These are phyloP conservation scores for Mesitornis unicolor DNA, from an alignment of 2,113 vertebrate genomes.

Conservation along the genomic window DNA sequence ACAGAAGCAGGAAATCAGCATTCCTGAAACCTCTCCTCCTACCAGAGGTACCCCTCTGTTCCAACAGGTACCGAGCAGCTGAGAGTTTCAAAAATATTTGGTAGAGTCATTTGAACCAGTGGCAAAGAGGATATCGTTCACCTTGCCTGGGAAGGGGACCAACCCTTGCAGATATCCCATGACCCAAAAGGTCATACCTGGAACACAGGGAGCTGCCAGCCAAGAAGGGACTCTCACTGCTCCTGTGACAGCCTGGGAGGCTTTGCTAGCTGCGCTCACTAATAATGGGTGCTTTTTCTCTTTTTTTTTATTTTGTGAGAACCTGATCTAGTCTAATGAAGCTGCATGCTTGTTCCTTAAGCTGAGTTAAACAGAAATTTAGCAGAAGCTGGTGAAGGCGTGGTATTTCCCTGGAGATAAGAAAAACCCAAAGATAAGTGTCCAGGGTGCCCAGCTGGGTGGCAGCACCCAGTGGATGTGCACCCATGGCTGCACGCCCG, in stretches of 20 bases:
- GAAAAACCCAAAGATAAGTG: too few relatives aligned
- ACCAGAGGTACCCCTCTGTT: background rate
- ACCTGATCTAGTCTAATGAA: background rate
- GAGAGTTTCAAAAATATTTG: background rate
- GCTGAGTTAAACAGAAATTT: background rate
- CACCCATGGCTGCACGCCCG: accelerated
- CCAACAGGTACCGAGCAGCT: background rate
- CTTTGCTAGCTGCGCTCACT: background rate
- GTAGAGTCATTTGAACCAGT: background rate
- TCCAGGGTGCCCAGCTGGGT: accelerated
- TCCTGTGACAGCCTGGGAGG: accelerated
- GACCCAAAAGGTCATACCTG: too few relatives aligned
- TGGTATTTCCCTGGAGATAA: background rate
- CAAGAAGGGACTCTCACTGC: accelerated
- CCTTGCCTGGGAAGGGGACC: too few relatives aligned
- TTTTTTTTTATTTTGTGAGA: background rate
- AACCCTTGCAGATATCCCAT: background rate
- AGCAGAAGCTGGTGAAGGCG: background rate
- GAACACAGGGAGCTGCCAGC: background rate
- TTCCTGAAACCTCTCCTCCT: background rate
- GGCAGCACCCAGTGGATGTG: accelerated
- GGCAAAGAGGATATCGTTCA: background rate
- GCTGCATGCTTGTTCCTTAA: background rate
- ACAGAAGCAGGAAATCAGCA: background rate
- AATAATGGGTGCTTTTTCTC: background rate